These are phyloP conservation scores for Helicolenus hilgendorfi DNA, from an alignment of 2,797 vertebrate species.

Conservation along the genomic window DNA sequence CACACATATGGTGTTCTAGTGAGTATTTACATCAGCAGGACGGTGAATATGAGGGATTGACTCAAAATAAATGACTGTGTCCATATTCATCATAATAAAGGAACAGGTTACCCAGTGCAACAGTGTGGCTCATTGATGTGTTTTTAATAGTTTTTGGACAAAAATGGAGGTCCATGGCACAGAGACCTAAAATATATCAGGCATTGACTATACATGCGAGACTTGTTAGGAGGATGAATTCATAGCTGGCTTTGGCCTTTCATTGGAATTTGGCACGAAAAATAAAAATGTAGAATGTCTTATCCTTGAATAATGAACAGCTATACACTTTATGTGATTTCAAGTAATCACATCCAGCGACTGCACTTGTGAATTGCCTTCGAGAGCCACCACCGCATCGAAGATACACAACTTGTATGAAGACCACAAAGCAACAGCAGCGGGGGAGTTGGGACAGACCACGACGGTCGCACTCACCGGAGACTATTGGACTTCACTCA, in stretches of 20 bases:
- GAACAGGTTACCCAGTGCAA: background rate
- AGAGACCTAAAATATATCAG: background rate
- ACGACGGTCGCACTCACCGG: background rate
- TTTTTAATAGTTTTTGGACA: background rate
- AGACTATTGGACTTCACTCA: background rate
- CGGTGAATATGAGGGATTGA: background rate
- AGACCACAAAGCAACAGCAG: background rate
- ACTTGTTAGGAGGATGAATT: background rate
- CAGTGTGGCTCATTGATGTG: background rate
- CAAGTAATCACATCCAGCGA: no score
- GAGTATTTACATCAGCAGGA: background rate
- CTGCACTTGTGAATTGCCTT: background rate
- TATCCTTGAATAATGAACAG: background rate
- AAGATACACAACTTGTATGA: background rate
- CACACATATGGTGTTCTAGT: background rate
- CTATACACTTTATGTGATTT: background rate
- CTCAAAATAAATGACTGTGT: background rate
- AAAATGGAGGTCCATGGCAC: background rate
- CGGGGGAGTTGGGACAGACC: background rate
- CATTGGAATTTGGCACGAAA: background rate
- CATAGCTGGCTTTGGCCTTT: background rate
- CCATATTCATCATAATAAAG: background rate
- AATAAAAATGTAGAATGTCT: background rate
- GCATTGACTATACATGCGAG: background rate
- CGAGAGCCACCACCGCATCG: background rate